A percentile compares a stretch with the other conserved stretches of the same genome.
phyloP scores from a whole-genome alignment of 1,140 invertebrate species.

The Nixonia krombeini region DNA sequence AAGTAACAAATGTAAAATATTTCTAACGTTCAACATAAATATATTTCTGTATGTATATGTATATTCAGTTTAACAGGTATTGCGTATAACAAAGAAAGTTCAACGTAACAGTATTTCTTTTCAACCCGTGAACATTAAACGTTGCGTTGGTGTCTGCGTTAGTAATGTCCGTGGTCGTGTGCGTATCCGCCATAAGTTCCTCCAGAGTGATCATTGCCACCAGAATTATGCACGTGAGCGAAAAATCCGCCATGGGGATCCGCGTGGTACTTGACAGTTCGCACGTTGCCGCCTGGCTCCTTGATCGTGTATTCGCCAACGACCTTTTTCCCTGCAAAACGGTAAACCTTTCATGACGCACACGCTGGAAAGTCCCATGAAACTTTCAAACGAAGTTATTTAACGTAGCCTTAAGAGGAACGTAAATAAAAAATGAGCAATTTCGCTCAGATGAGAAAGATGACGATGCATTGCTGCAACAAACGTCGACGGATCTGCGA shows the following conservation, averaged over 20 bases:
- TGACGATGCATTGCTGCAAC: too few relatives aligned
- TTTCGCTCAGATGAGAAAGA: too few relatives aligned
- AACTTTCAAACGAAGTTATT: slow-evolving; percentile 1
- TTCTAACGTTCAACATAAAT: neutral
- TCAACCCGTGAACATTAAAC: neutral
- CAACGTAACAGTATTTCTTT: neutral
- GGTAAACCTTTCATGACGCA: slow-evolving; percentile 1
- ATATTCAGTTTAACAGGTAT: neutral
- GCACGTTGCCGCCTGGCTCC: slow-evolving; percentile 83
- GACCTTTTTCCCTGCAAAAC: slow-evolving; percentile 53
- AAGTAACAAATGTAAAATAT: too few relatives aligned
- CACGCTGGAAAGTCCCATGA: neutral
- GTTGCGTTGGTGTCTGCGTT: neutral
- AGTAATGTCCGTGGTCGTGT: slow-evolving; percentile 27
- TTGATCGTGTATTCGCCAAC: slow-evolving; percentile 82
- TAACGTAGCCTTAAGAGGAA: too few relatives aligned
- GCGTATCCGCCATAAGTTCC: slow-evolving; percentile 59
- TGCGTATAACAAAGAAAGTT: neutral
- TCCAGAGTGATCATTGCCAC: slow-evolving; percentile 69
- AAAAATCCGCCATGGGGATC: slow-evolving; percentile 85
- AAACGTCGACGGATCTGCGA: too few relatives aligned
- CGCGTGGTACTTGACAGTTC: slow-evolving; percentile 84
- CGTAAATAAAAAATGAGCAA: too few relatives aligned
- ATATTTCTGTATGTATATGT: too few relatives aligned
- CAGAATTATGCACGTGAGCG: slow-evolving; percentile 80